Percentiles rank a stretch among this genome's conserved stretches.
Evolutionary conservation across 2,797 vertebrate genomes (phyloP).

Genomic region (Dallia pectoralis): DNA sequence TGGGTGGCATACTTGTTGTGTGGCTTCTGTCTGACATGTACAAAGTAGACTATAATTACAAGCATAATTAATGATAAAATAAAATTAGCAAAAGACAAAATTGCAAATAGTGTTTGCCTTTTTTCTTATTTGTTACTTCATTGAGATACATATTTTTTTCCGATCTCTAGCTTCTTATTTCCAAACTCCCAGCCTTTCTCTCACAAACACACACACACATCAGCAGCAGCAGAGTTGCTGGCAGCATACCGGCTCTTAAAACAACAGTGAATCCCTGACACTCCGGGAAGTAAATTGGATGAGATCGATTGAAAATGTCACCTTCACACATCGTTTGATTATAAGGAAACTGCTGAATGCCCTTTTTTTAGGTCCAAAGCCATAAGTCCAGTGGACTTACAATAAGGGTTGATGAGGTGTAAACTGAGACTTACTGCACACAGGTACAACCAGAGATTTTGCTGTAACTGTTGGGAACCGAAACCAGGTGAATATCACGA

Average conservation of each 20-base stretch:
- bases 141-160: too few species aligned
- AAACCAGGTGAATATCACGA: not conserved
- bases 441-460: slow-evolving; percentile 7
- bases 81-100: too few species aligned
- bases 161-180: too few species aligned
- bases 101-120: too few species aligned
- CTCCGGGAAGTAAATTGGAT: slow-evolving; percentile 47
- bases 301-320: slow-evolving; percentile 59
- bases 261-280: slow-evolving; percentile 31
- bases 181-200: too few species aligned
- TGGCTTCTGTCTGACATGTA: too few species aligned
- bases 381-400: slow-evolving; percentile 38
- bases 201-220: not conserved
- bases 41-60: too few species aligned
- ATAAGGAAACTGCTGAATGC: slow-evolving; percentile 51
- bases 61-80: too few species aligned
- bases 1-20: too few species aligned
- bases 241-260: slow-evolving; percentile 23
- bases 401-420: slow-evolving; percentile 37
- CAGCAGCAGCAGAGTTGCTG: slow-evolving; percentile 2
- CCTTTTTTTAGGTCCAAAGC: slow-evolving; percentile 35
- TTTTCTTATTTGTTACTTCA: too few species aligned
- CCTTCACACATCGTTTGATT: slow-evolving; percentile 56
- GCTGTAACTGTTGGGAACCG: slow-evolving; percentile 9
- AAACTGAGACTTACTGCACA: slow-evolving; percentile 28